These are phyloP conservation scores for Salticus scenicus DNA, from an alignment of 2,888 invertebrate genomes.

Conservation along the genomic window DNA sequence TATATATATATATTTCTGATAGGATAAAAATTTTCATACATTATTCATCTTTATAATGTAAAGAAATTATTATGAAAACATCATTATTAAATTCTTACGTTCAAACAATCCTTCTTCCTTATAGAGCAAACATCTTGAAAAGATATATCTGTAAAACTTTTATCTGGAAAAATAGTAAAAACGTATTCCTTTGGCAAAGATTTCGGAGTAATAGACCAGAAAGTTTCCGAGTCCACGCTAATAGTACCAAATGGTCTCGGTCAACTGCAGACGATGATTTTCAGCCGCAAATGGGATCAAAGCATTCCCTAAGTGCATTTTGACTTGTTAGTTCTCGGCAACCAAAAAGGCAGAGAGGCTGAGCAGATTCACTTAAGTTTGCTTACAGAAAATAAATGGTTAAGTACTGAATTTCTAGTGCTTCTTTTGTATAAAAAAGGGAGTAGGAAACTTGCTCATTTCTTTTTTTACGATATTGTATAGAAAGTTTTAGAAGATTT, in stretches of 20 bases:
- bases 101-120: too few relatives aligned
- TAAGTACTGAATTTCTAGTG: not conserved
- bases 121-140: too few relatives aligned
- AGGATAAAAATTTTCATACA: too few relatives aligned
- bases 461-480: not conserved
- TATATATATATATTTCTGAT: too few relatives aligned
- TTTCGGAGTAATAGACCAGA: conserved; percentile 10
- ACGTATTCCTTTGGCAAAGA: too few relatives aligned
- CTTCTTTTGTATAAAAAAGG: not conserved
- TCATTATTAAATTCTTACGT: too few relatives aligned
- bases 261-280: conserved; percentile 51
- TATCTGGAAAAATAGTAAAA: too few relatives aligned
- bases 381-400: conserved; percentile 12
- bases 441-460: not conserved
- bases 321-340: conserved; percentile 19
- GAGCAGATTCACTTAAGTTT: not conserved
- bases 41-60: too few relatives aligned
- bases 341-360: conserved; percentile 3
- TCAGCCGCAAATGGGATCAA: conserved; percentile 30
- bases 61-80: too few relatives aligned
- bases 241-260: conserved; percentile 40
- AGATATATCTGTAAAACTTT: too few relatives aligned
- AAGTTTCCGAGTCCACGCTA: conserved; percentile 4
- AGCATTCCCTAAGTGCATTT: conserved; percentile 44
- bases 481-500: not conserved